Base-by-base conservation (phyloP, 1,140 invertebrate genomes). In the Zaprionus tsacasi region DNA sequence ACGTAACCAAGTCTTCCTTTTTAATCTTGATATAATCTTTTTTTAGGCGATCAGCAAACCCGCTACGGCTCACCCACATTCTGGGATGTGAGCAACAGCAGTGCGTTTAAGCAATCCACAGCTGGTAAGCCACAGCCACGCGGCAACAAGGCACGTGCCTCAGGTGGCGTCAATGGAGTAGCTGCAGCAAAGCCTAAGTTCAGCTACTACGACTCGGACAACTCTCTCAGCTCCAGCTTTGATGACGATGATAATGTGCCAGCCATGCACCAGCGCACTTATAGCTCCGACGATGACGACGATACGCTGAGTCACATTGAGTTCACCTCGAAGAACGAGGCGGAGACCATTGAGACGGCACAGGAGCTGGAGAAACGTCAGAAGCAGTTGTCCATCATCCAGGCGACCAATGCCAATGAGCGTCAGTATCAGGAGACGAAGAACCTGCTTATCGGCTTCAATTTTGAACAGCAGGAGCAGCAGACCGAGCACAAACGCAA, bases 251-350 rank as follows among this genome's bases (percentile, higher is more conserved):
- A 87, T 13, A 64, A 70, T 33, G 64, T 48, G 4, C 68, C 48
- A 7, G 30, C 67, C 1, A 45, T 54, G 30, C 58, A 70, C 13
- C 79, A 79, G 45, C 45, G 45, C 17, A 25, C 8, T 30, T 81
- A 90, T n/a, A 79, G 59, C 48, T 76, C 78, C 2, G 81, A 81
- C 43, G 81, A 91, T 25, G 79, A 82, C 6, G 81, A 82, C 52
- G 79, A 79, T 13, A 70, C 80, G 7, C 55, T 81, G 25, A 78
- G 81, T 0, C 93, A 95, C 48, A 97, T 97, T 78, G 95, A 96
- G 69, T 98, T 97, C 81, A 96, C 95, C 77, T 95, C 95, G 2
- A 96, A 96, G 30, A 96, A 97, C 92, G 94, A 96, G 40, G 97
- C 97, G 1, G 97, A 98, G 93, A 96, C 97, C 0, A 94, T 97